Base-by-base conservation (phyloP, 2,797 vertebrate genomes). In the Syncerus caffer region DNA sequence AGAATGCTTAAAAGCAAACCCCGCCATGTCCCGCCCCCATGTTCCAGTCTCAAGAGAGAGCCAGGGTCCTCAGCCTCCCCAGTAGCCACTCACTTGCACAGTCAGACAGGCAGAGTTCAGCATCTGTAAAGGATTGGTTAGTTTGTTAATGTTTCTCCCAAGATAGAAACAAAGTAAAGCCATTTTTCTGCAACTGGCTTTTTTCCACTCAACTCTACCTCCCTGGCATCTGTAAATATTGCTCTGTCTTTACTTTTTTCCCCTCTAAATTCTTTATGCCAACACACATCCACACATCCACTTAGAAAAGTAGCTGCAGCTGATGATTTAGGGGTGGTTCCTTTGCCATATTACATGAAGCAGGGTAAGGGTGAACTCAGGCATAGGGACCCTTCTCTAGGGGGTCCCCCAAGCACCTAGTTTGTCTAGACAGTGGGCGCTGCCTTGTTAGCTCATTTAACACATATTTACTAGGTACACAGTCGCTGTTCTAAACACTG, bases 161-260 rank as follows among this genome's bases (percentile, higher is more conserved):
- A 93, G 67, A 74, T 9, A 84, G 84, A 90, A 80, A 42, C 57
- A 55, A 71, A 84, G n/a, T 10, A 50, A 57, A 89, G 51, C 80
- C 55, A 25, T 91, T 82, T 84, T 90, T 88, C 29, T 62, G 45
- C 86, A n/a, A 2, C 17, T 51, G 93, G 83, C 85, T 45, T 78
- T 89, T 80, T 55, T 19, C 82, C 90, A 64, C 76, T 83, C 93
- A 51, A 60, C n/a, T 38, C n/a, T 42, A 50, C 50, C 45, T 92
- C 53, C 50, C 31, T 3, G 31, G 67, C 87, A 82, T 78, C 57
- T 34, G 0, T n/a, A 93, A 82, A 80, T 82, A 55, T 2, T 45
- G 34, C 79, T 74, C 76, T 31, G 27, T n/a, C 93, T 85, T 95
- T 93, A n/a, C 31, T 38, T 53, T 51, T 53, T 38, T 12, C 31